Evolutionary conservation across 2,113 vertebrate species (phyloP), one percentile per base, ranked within the genome.

Genomic region (Rhinoderma darwinii): DNA sequence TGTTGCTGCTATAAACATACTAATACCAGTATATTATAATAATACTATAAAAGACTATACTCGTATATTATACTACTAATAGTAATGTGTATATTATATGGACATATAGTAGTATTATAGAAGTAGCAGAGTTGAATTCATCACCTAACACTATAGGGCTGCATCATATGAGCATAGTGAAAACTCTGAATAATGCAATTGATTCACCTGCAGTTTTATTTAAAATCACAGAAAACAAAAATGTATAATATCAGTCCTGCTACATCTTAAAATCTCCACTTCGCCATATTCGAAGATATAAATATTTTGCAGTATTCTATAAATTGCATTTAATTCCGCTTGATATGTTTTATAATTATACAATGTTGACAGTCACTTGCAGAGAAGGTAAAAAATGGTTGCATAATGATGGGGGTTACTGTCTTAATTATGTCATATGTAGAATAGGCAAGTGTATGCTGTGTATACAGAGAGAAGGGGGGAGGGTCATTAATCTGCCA

Each of bases 401-500:
- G 27, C 9, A 2, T n/a, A 59, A 54, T 50, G 5, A 12, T 2
- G 47, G 47, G 5, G 47, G 47, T 8, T 14, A 50, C 47, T 0
- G 12, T 50, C 47, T 50, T 14, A 50, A 50, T 10, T 12, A 68
- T 27, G 25, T 56, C 51, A 37, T 37, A 56, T n/a, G n/a, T 17
- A 32, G n/a, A 35, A 61, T 35, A 41, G 51, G 7, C 7, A 10
- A 14, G 22, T 44, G 51, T 80, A 61, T 80, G 27, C 18, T 11
- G 17, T 70, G 41, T 66, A 32, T 82, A 82, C 17, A 39, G 41
- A 27, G 25, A 41, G 41, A 11, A 39, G 43, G 63, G 82, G 82
- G 66, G 82, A 51, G 30, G 63, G 82, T 68, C 61, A 35, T 44
- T 50, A 80, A 37, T 80, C 61, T 51, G 43, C 17, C 43, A 63